A percentile compares a stretch with the other conserved stretches of the same genome.
phyloP scores from a whole-genome alignment of 1,140 invertebrate genomes.

The Psix sp. region DNA sequence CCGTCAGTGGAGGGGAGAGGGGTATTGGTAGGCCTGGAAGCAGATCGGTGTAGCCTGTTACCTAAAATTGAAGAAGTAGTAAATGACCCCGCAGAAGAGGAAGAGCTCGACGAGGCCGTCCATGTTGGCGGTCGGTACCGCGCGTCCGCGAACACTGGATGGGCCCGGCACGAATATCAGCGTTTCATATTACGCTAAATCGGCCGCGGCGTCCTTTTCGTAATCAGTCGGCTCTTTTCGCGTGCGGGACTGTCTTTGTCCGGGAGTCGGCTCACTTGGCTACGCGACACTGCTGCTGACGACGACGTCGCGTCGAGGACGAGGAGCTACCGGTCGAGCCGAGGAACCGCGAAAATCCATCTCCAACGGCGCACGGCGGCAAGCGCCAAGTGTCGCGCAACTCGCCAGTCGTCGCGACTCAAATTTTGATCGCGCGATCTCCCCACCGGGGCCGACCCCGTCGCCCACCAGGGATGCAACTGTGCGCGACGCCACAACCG shows the following conservation, averaged over 20 bases:
- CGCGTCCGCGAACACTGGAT: slow-evolving; percentile 32
- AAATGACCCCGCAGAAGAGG: slow-evolving; percentile 72
- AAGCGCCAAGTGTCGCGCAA: slow-evolving; percentile 43
- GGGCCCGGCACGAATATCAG: slow-evolving; percentile 28
- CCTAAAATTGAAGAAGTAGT: slow-evolving; percentile 74
- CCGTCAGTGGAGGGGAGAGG: not conserved
- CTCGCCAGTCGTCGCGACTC: slow-evolving; percentile 14
- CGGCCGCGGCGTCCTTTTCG: not conserved
- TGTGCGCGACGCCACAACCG: too few relatives aligned
- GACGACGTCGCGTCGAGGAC: too few relatives aligned
- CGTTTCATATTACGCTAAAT: slow-evolving; percentile 30
- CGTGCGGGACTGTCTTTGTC: too few relatives aligned
- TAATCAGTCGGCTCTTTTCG: too few relatives aligned
- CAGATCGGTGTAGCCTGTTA: slow-evolving; percentile 46
- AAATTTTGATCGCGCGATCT: slow-evolving; percentile 36
- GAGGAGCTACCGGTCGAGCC: slow-evolving; percentile 5
- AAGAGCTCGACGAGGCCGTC: slow-evolving; percentile 73
- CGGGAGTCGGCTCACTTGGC: too few relatives aligned
- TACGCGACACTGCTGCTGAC: too few relatives aligned
- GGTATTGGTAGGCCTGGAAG: not conserved
- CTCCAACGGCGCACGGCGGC: slow-evolving; percentile 42
- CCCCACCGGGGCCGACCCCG: too few relatives aligned
- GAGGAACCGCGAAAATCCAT: slow-evolving; percentile 29
- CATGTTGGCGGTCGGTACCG: slow-evolving; percentile 57
- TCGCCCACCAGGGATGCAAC: too few relatives aligned